These are phyloP conservation scores for Muscidifurax raptorellus DNA, from an alignment of 1,140 invertebrate genomes.

Conservation along the genomic window DNA sequence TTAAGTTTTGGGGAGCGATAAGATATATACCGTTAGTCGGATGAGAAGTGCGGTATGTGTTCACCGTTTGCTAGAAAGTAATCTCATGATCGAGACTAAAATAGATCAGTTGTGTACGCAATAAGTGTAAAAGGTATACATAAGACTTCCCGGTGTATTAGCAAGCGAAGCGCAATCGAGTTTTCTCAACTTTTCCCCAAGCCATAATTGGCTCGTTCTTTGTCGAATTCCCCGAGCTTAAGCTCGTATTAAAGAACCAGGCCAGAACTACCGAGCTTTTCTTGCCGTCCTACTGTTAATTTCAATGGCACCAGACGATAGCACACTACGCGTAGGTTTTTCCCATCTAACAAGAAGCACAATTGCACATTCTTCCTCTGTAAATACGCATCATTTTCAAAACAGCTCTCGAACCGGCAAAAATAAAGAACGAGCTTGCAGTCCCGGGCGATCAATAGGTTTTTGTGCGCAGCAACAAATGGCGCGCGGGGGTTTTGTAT, in stretches of 20 bases:
- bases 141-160: not conserved
- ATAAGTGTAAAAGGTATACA: not conserved
- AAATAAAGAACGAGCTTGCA: not conserved
- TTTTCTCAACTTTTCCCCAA: not conserved
- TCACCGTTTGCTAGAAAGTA: not conserved
- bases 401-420: not conserved
- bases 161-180: not conserved
- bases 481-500: not conserved
- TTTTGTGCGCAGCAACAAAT: not conserved
- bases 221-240: not conserved
- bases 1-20: too few species aligned
- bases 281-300: too few species aligned
- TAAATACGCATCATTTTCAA: not conserved
- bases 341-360: too few species aligned
- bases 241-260: not conserved
- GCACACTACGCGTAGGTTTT: not conserved
- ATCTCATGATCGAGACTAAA: not conserved
- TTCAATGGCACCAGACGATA: not conserved
- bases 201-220: not conserved
- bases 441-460: not conserved
- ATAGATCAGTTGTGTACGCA: not conserved
- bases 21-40: too few species aligned
- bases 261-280: not conserved
- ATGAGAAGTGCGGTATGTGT: too few species aligned
- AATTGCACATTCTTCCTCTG: not conserved